These are phyloP conservation scores for Enteromius treurensis DNA, from an alignment of 2,797 vertebrate species.

Conservation along the genomic window DNA sequence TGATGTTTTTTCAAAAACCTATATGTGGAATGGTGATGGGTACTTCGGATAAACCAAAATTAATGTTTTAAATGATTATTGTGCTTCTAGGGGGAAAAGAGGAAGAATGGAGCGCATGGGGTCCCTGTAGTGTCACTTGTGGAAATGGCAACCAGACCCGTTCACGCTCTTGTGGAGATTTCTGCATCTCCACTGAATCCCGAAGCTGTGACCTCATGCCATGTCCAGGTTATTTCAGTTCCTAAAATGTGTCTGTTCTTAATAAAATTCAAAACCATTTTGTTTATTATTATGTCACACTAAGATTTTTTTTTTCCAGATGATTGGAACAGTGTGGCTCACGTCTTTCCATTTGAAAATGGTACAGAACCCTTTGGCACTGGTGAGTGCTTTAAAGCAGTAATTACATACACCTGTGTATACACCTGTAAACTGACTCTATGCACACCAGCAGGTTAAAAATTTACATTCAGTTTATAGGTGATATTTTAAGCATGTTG, in stretches of 20 bases:
- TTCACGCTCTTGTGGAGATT: conserved; percentile 85
- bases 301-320: conserved; percentile 62
- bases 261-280: not conserved
- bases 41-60: not conserved
- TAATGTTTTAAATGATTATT: not conserved
- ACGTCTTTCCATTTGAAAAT: conserved; percentile 81
- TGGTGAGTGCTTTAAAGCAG: conserved; percentile 74
- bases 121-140: conserved; percentile 87
- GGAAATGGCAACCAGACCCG: conserved; percentile 85
- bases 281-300: not conserved
- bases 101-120: conserved; percentile 89
- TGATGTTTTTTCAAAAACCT: not conserved
- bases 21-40: not conserved
- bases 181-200: conserved; percentile 87
- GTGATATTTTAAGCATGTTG: not conserved
- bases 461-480: not conserved
- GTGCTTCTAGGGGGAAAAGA: conserved; percentile 79
- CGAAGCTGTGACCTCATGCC: conserved; percentile 81
- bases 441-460: not conserved
- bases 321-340: conserved; percentile 73
- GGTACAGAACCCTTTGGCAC: conserved; percentile 83
- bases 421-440: not conserved
- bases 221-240: conserved; percentile 79
- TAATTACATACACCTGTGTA: too few species aligned
- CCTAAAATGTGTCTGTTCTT: not conserved